Percentiles rank a stretch among this genome's conserved stretches.
phyloP scores from a whole-genome alignment of 1,140 invertebrate genomes.

The Trichoplusia ni region DNA sequence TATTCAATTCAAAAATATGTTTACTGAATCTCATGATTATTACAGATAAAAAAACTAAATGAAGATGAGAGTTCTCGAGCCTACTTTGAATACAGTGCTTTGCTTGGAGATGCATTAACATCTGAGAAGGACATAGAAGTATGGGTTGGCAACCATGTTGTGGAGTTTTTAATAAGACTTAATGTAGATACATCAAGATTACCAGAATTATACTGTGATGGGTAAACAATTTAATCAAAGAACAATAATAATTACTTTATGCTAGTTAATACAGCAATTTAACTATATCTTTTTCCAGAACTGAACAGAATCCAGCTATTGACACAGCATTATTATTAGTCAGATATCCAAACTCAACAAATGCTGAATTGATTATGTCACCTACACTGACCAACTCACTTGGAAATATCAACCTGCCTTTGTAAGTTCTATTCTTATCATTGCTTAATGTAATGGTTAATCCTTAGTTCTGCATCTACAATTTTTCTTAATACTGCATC shows the following conservation, averaged over 20 bases:
- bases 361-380: conserved; percentile 77
- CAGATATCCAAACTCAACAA: conserved; percentile 75
- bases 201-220: conserved; percentile 73
- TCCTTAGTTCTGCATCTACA: no score
- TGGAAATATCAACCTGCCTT: conserved; percentile 71
- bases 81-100: conserved; percentile 77
- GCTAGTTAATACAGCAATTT: not conserved
- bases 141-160: conserved; percentile 71
- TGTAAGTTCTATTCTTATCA: no score
- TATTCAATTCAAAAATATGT: not conserved
- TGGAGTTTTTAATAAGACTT: conserved; percentile 76
- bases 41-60: conserved; percentile 73
- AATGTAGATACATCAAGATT: conserved; percentile 73
- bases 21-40: conserved; percentile 17
- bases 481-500: no score
- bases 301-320: conserved; percentile 73
- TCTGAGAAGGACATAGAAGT: conserved; percentile 77
- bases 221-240: conserved; percentile 45
- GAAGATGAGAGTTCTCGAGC: conserved; percentile 77
- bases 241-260: conserved; percentile 8
- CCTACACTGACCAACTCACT: conserved; percentile 72
- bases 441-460: no score
- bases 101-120: conserved; percentile 73
- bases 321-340: conserved; percentile 74
- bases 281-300: conserved; percentile 59